phyloP scores from a whole-genome alignment of 2,113 vertebrate genomes.

The Tachysurus fulvidraco region DNA sequence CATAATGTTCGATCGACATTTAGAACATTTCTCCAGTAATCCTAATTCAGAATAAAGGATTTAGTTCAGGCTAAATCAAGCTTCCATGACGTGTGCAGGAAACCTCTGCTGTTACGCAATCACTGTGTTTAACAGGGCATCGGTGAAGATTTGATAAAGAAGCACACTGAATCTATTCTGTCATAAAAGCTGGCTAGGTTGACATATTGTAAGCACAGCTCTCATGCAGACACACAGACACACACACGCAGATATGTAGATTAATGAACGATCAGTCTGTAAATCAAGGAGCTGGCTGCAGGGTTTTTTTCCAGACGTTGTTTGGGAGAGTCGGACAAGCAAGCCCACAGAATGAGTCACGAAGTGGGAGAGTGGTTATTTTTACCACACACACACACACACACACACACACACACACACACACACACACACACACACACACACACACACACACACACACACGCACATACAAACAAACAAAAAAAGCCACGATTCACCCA shows the following conservation, averaged over 20 bases:
- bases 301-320: slow-evolving; percentile 58
- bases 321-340: slow-evolving; percentile 55
- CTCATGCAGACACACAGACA: slow-evolving; percentile 16
- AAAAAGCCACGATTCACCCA: slow-evolving; percentile 34
- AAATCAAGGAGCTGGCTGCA: slow-evolving; percentile 55
- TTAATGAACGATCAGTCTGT: slow-evolving; percentile 49
- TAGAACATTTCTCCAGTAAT: neutral
- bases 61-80: neutral
- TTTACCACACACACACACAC: slow-evolving; percentile 46
- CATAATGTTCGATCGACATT: neutral
- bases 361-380: slow-evolving; percentile 61
- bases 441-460: neutral
- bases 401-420: slow-evolving; percentile 15
- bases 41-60: slow-evolving; percentile 25
- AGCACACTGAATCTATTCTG: neutral
- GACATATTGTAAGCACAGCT: slow-evolving; percentile 26
- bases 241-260: slow-evolving; percentile 12
- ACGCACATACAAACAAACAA: slow-evolving; percentile 5
- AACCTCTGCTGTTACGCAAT: slow-evolving; percentile 36
- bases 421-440: neutral
- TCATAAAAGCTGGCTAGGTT: slow-evolving; percentile 2
- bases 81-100: slow-evolving; percentile 30
- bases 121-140: slow-evolving; percentile 15
- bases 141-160: slow-evolving; percentile 23
- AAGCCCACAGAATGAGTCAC: slow-evolving; percentile 55